Evolutionary conservation across 2,888 invertebrate species (phyloP).

Genomic region (Piscicola geometra): DNA sequence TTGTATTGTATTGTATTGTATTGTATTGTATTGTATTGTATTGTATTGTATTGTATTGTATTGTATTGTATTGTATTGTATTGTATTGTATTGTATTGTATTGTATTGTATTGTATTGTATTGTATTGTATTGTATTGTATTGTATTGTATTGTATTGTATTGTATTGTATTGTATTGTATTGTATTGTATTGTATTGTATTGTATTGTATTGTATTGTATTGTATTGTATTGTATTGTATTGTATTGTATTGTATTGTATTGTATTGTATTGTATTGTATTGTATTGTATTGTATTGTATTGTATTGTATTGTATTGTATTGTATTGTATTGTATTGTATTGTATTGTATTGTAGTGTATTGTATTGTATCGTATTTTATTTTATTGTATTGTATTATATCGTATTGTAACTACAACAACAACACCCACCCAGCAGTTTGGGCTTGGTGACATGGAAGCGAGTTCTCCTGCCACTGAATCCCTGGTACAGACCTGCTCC

Average conservation of each 20-base stretch:
- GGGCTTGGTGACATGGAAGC: conserved; percentile 89
- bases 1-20: background rate
- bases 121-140: background rate
- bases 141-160: background rate
- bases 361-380: background rate
- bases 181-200: background rate
- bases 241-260: no score
- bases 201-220: no score
- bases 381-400: background rate
- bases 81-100: background rate
- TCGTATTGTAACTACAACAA: background rate
- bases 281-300: background rate
- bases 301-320: conserved; percentile 1
- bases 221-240: background rate
- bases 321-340: background rate
- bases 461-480: conserved; percentile 85
- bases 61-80: background rate
- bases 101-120: conserved; percentile 13
- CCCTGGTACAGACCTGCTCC: conserved; percentile 85
- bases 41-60: no score
- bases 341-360: background rate
- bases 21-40: background rate
- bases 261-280: background rate
- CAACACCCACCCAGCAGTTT: conserved; percentile 15
- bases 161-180: no score